Conservation (phyloP, 2,797 vertebrate genomes). For the Capromys pilorides region DNA sequence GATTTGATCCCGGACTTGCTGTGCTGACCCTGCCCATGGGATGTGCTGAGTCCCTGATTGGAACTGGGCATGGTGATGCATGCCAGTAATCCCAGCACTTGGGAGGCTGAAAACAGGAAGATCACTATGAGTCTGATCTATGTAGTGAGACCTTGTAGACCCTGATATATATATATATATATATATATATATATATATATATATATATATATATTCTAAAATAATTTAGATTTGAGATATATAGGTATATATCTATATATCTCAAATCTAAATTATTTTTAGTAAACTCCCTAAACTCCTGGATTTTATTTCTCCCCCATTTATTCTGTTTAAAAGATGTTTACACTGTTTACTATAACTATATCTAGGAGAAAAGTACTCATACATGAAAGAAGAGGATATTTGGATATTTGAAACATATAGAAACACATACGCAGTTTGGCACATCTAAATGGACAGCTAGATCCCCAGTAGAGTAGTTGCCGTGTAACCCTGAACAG, state of each 20-base stretch:
- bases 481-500: background rate
- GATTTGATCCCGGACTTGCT: no score
- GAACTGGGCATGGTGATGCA: no score
- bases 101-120: no score
- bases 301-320: background rate
- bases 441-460: background rate
- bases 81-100: no score
- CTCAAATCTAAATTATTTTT: conserved; percentile 28
- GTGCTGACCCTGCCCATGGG: no score
- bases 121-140: no score
- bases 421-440: background rate
- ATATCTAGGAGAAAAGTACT: conserved; percentile 17
- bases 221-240: no score
- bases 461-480: background rate
- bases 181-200: background rate
- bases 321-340: conserved; percentile 37
- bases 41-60: no score
- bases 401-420: background rate
- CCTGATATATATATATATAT: no score
- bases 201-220: background rate
- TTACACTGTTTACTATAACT: background rate
- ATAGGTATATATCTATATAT: background rate
- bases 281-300: conserved; percentile 36
- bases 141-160: no score
- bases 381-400: background rate